Evolutionary conservation across 2,888 invertebrate genomes (phyloP).

Genomic region (Hipparchia sbordonii): DNA sequence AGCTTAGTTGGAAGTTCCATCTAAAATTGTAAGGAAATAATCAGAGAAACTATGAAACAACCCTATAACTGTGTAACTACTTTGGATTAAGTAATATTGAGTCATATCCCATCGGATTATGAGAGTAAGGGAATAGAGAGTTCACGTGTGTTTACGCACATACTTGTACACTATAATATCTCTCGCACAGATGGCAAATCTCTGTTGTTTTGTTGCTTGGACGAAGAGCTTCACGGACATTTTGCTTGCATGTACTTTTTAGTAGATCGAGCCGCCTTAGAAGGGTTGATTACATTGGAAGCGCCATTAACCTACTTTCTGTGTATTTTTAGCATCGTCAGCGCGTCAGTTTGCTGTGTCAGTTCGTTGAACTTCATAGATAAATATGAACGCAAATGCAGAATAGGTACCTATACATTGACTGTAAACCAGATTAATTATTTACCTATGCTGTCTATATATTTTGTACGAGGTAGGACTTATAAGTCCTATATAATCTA

Average conservation of each 20-base stretch:
- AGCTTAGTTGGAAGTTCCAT: not conserved
- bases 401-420: slow-evolving; percentile 8
- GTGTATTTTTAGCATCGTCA: slow-evolving; percentile 68
- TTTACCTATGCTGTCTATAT: too few relatives aligned
- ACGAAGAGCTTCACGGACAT: not conserved
- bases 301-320: slow-evolving; percentile 71
- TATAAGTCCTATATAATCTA: too few relatives aligned
- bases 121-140: too few relatives aligned
- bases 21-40: slow-evolving; percentile 8
- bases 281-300: slow-evolving; percentile 51
- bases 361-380: slow-evolving; percentile 36
- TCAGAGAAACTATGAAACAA: not conserved
- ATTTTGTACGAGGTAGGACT: too few relatives aligned
- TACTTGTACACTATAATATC: too few relatives aligned
- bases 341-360: slow-evolving; percentile 32
- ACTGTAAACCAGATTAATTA: not conserved
- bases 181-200: too few relatives aligned
- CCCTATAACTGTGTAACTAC: not conserved
- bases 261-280: slow-evolving; percentile 28
- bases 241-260: slow-evolving; percentile 33
- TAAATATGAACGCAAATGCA: slow-evolving; percentile 24
- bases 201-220: too few relatives aligned
- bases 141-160: too few relatives aligned
- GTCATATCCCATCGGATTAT: too few relatives aligned
- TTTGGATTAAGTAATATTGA: too few relatives aligned